Conservation (phyloP, 1,140 invertebrate species). For the Danaus plexippus region DNA sequence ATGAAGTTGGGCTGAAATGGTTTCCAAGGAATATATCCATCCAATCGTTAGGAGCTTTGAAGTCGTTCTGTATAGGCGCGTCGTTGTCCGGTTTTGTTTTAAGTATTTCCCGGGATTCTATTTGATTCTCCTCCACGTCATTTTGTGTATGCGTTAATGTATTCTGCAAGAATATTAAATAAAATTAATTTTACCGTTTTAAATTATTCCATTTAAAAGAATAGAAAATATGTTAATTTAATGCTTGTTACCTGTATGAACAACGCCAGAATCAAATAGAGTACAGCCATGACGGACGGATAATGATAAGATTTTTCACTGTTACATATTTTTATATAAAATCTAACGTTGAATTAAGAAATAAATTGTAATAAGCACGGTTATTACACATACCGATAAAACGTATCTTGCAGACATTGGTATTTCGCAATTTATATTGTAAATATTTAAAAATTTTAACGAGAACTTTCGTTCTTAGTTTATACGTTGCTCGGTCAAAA, state of each 20-base stretch:
- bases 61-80: constrained; percentile 24
- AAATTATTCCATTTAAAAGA: too few species aligned
- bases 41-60: constrained; percentile 34
- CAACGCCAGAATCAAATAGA: constrained; percentile 41
- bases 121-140: constrained; percentile 13
- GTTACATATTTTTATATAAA: constrained; percentile 39
- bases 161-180: constrained; percentile 10
- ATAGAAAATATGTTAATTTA: too few species aligned
- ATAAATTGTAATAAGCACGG: constrained; percentile 7
- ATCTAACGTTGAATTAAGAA: constrained; percentile 33
- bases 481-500: too few species aligned
- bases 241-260: constrained; percentile 44
- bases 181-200: too few species aligned
- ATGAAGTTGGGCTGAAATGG: constrained; percentile 36
- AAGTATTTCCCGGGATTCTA: constrained; percentile 8
- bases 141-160: constrained; percentile 2
- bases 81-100: constrained; percentile 18
- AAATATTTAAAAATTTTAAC: too few species aligned
- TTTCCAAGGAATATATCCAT: constrained; percentile 31
- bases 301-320: constrained; percentile 21
- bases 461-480: too few species aligned
- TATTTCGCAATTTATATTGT: constrained; percentile 6
- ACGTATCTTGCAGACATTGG: constrained; percentile 16
- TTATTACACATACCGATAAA: constrained; percentile 26
- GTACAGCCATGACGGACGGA: constrained; percentile 38